These are phyloP conservation scores for Phoebastria nigripes DNA, from an alignment of 2,797 vertebrate species.

Conservation along the genomic window DNA sequence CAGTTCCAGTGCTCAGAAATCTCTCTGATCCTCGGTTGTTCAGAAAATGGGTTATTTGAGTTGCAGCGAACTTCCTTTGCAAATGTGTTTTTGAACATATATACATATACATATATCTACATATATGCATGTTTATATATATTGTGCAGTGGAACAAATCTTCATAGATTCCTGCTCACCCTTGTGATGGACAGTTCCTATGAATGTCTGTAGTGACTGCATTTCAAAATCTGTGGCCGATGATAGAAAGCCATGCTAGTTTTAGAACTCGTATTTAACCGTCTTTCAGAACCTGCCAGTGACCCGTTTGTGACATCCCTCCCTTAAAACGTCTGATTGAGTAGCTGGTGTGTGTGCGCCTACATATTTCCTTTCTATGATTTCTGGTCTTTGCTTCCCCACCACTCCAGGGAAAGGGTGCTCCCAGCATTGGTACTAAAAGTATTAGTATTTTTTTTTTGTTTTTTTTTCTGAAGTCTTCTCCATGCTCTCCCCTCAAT, in stretches of 20 bases:
- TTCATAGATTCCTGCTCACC: not conserved
- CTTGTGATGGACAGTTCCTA: not conserved
- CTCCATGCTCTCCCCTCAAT: not conserved
- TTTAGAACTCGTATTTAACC: not conserved
- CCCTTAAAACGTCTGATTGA: not conserved
- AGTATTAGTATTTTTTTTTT: accelerated
- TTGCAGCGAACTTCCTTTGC: not conserved
- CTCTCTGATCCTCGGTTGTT: not conserved
- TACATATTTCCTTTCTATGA: not conserved
- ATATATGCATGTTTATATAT: accelerated
- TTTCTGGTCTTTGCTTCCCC: not conserved
- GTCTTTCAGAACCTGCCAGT: not conserved
- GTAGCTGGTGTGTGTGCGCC: not conserved
- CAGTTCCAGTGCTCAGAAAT: not conserved
- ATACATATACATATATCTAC: too few relatives aligned
- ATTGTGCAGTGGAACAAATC: not conserved
- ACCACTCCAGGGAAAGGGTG: not conserved
- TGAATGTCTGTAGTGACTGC: not conserved
- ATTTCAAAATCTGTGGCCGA: not conserved
- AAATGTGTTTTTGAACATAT: not conserved
- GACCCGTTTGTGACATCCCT: accelerated
- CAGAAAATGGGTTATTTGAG: not conserved
- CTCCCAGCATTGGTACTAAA: not conserved
- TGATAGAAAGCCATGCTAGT: not conserved
- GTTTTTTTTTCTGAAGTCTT: not conserved